A percentile compares a stretch with the other conserved stretches of the same genome.
Conservation (phyloP, 1,140 invertebrate genomes). For the Temnothorax nylanderi region DNA sequence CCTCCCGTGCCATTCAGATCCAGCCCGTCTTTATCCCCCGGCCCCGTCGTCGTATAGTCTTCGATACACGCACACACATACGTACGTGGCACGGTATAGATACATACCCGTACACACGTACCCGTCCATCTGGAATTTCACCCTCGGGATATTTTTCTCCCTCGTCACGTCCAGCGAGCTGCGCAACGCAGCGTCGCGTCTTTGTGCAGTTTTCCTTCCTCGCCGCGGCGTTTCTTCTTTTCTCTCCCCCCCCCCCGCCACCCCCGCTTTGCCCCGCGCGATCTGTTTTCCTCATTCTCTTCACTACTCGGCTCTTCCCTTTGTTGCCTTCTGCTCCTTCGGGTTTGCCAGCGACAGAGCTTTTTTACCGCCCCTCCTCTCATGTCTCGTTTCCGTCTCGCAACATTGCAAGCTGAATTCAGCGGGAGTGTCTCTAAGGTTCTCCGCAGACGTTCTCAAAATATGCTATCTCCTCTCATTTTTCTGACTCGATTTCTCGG, state of each 20-base stretch:
- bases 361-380: background rate
- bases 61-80: background rate
- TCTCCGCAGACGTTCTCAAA: conserved; percentile 30
- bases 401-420: conserved; percentile 24
- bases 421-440: conserved; percentile 40
- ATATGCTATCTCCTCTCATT: conserved; percentile 46
- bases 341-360: conserved; percentile 8
- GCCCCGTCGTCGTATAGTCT: background rate
- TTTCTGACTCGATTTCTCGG: conserved; percentile 20
- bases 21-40: conserved; percentile 1
- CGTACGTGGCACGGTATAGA: too few species aligned
- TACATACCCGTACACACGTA: background rate
- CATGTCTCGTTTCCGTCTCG: conserved; percentile 5
- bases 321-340: conserved; percentile 36
- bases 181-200: conserved; percentile 70
- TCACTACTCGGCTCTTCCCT: conserved; percentile 2
- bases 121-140: conserved; percentile 32
- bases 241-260: background rate
- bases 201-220: conserved; percentile 65
- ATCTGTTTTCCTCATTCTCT: conserved; percentile 21
- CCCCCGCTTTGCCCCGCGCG: background rate
- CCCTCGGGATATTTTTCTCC: conserved; percentile 58
- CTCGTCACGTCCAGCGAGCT: conserved; percentile 72
- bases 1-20: conserved; percentile 43
- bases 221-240: background rate